Evolutionary conservation across 2,888 invertebrate genomes (phyloP), one percentile per base, ranked within the genome.

Genomic region (Amaurobius ferox): DNA sequence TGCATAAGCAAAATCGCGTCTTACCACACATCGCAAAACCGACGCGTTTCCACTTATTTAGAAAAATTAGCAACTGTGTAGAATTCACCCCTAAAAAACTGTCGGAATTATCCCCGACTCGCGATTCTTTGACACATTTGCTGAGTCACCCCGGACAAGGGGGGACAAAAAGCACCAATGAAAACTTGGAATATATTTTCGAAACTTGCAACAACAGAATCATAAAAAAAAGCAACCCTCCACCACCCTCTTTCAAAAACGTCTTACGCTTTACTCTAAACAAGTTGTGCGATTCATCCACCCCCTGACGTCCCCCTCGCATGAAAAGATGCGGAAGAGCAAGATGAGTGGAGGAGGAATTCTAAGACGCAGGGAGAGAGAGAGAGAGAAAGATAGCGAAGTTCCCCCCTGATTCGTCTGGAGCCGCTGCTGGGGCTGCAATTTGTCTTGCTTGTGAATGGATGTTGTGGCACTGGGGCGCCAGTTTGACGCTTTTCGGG

Each of bases 391-490:
- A 48, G 71, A 48, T 23, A 40, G 32, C 48, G 23, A 68, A 68
- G 68, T 68, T 68, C 68, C 28, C 55, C 19, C 40, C n/a, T 28
- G n/a, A 26, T 35, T 28, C 19, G 68, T 40, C 68, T 35, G 30
- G 30, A 32, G 48, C 44, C 55, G n/a, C n/a, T 23, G 61, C 73
- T 23, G 32, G 28, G 23, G 62, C 30, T 44, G 67, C 77, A 67
- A 77, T 77, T 77, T 77, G 77, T 77, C 76, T 77, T 77, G n/a
- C 44, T 19, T 55, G 23, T 55, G 23, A 16, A 7, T 23, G 55
- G 7, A 16, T 7, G 55, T 3, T 23, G 19, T 16, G 13, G 16
- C 13, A 16, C 5, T 19, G 55, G 6, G 13, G 19, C 23, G 35
- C 35, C 35, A 9, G 35, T 9, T 35, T 35, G 35, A 16, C 16